phyloP scores from a whole-genome alignment of 2,888 invertebrate genomes.

The Dynastes hyllus region DNA sequence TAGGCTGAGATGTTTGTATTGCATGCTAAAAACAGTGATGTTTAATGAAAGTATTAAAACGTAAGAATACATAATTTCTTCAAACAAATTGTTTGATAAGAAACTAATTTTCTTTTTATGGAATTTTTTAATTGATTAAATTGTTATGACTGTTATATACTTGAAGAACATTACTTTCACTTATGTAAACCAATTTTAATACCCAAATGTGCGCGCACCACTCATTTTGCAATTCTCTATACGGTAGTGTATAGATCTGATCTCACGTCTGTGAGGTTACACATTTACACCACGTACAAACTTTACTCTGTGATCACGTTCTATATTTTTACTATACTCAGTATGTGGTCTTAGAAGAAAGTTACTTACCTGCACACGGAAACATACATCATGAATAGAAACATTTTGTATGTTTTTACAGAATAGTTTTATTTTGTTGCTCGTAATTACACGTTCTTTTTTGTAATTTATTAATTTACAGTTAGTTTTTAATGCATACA shows the following conservation, averaged over 20 bases:
- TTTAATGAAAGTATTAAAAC: too few species aligned
- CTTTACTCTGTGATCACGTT: neutral
- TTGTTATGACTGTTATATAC: neutral
- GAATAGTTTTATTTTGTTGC: conserved; percentile 5
- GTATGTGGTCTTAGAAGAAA: neutral
- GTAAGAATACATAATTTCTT: too few species aligned
- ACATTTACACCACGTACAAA: neutral
- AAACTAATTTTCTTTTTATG: neutral
- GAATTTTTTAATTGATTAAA: neutral
- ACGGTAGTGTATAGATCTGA: neutral
- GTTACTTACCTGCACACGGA: neutral
- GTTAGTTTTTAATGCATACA: conserved; percentile 3
- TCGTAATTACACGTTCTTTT: conserved; percentile 20
- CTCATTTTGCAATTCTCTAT: neutral
- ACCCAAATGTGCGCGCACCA: neutral
- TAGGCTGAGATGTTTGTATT: too few species aligned
- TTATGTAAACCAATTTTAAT: conserved; percentile 12
- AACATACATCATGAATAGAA: neutral
- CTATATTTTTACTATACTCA: conserved; percentile 1
- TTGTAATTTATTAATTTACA: conserved; percentile 13
- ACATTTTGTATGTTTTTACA: neutral
- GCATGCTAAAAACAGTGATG: neutral
- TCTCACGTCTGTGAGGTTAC: neutral
- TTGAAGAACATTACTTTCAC: conserved; percentile 18
- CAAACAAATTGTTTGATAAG: neutral